phyloP scores from a whole-genome alignment of 2,888 invertebrate species.

The Erebia aethiops region DNA sequence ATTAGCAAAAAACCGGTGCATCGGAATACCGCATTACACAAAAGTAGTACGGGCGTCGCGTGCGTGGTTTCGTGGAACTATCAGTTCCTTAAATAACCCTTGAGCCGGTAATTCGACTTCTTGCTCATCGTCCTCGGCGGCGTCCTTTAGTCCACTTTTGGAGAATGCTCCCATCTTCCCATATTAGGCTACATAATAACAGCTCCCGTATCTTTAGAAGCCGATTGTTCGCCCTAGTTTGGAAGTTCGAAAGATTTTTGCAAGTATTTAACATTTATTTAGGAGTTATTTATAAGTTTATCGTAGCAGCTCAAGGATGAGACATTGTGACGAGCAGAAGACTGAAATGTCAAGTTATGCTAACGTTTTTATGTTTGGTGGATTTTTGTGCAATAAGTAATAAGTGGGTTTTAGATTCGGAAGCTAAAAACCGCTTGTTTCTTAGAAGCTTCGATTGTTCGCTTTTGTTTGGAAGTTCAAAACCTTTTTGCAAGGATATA shows the following conservation, averaged over 20 bases:
- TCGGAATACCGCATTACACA: slow-evolving; percentile 58
- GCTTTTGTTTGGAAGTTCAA: too few relatives aligned
- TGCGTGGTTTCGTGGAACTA: slow-evolving; percentile 72
- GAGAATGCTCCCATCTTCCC: slow-evolving; percentile 65
- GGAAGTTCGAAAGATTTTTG: slow-evolving; percentile 67
- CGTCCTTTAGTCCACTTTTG: slow-evolving; percentile 69
- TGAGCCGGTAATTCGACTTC: slow-evolving; percentile 61
- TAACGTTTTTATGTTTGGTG: not conserved
- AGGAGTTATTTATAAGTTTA: slow-evolving; percentile 27
- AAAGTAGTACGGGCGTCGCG: slow-evolving; percentile 65
- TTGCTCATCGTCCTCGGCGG: slow-evolving; percentile 72
- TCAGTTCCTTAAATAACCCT: slow-evolving; percentile 68
- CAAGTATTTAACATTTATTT: slow-evolving; percentile 43
- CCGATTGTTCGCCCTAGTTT: slow-evolving; percentile 78
- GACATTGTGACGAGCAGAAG: not conserved
- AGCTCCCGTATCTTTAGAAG: slow-evolving; percentile 58
- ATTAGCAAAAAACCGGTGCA: slow-evolving; percentile 55
- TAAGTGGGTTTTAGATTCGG: not conserved
- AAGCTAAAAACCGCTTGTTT: too few relatives aligned
- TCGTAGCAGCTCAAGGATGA: slow-evolving; percentile 1
- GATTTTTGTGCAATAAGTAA: not conserved
- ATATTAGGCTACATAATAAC: slow-evolving; percentile 76
- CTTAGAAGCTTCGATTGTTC: too few relatives aligned
- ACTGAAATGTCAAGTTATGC: slow-evolving; percentile 6
- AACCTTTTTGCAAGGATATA: too few relatives aligned